Conservation (phyloP, 2,113 vertebrate genomes). For the Tenebrosternarchus preto region DNA sequence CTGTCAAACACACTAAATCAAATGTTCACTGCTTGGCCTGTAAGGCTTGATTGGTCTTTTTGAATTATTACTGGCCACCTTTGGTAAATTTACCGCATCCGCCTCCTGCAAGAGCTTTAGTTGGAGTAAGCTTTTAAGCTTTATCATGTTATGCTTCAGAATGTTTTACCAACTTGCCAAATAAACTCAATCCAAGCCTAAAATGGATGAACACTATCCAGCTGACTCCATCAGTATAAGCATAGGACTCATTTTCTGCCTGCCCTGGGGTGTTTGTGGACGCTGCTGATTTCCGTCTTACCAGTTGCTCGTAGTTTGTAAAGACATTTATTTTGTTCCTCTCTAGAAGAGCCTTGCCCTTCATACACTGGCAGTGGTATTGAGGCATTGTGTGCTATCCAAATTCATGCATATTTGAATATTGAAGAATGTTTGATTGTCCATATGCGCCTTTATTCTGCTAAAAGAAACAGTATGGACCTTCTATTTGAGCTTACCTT, state of each 20-base stretch:
- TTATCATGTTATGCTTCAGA: conserved; percentile 34
- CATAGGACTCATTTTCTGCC: conserved; percentile 16
- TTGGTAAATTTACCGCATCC: background rate
- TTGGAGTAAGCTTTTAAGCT: conserved; percentile 39
- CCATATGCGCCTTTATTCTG: background rate
- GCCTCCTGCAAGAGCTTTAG: background rate
- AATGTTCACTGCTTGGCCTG: background rate
- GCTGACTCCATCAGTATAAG: conserved; percentile 23
- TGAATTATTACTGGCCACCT: conserved; percentile 28
- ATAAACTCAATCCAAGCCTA: conserved; percentile 41
- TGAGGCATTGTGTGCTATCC: conserved; percentile 4
- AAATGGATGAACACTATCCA: conserved; percentile 31
- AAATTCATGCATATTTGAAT: conserved; percentile 31
- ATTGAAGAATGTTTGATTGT: conserved; percentile 25
- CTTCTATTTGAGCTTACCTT: background rate
- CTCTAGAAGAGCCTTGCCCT: background rate
- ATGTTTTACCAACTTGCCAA: conserved; percentile 31
- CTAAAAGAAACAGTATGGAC: background rate
- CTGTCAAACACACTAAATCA: background rate
- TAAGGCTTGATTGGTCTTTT: conserved; percentile 9
- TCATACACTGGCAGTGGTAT: background rate
- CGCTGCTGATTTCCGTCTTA: conserved; percentile 5
- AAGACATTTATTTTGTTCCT: conserved; percentile 33
- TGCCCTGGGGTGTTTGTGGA: conserved; percentile 7
- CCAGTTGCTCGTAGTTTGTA: conserved; percentile 17